Base-by-base conservation (phyloP, 2,797 vertebrate genomes). In the Hylomyscus alleni region DNA sequence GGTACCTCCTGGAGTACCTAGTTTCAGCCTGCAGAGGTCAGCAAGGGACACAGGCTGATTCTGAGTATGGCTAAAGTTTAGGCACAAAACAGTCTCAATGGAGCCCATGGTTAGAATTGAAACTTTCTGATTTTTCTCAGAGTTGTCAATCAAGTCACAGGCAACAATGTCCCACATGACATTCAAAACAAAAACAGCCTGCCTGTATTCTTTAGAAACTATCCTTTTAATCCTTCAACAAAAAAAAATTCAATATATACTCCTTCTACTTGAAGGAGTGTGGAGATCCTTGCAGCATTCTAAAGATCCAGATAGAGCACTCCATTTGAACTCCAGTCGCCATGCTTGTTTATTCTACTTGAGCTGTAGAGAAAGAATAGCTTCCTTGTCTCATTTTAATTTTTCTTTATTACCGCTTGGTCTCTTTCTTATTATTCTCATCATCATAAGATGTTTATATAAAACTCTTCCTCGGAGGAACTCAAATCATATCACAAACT, bases 391-490 rank as follows among this genome's bases (percentile, higher is more conserved):
- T 86, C 75, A 14, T 78, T 93, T 89, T 24, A 47, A 67, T 87
- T 75, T 80, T 56, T 86, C 77, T 76, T 92, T 62, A 93, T 95
- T 89, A 84, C 72, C 5, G 7, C 62, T 52, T 37, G 26, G 34
- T 69, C 87, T 80, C 92, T 83, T 78, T 90, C 69, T 76, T 44
- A 31, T 84, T 73, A 11, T 69, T 60, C 47, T 40, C 26, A 3
- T 62, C 75, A 52, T 92, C 84, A 88, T 80, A 14, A 96, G 44
- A 83, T 40, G 65, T 91, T 94, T 95, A 87, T 29, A 52, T 87
- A 62, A 89, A 78, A 87, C 47, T 81, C 83, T 37, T 81, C 52
- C 87, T 94, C 75, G 44, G 40, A 95, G 95, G 84, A 91, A 76
- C 37, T 52, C 85, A 60, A 94, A 83, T 95, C 81, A 87, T 69